A percentile compares a stretch with the other conserved stretches of the same genome.
These are phyloP conservation scores for Mastomys natalensis DNA, from an alignment of 2,113 vertebrate genomes.

Conservation along the genomic window DNA sequence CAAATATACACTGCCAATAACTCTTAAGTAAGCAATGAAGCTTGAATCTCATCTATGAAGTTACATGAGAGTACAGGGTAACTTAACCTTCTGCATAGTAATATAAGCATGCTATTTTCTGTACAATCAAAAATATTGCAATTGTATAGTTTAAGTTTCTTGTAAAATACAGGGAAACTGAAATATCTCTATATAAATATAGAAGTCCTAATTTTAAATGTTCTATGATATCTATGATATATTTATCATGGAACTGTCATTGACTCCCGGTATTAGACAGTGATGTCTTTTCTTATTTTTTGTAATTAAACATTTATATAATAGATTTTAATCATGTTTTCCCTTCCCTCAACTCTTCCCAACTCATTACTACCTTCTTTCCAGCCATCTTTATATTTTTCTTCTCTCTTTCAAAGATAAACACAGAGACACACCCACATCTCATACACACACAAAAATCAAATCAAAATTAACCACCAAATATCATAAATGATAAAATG, in stretches of 20 bases:
- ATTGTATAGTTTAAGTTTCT: background rate
- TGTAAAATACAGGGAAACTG: background rate
- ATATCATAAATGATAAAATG: background rate
- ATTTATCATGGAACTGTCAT: background rate
- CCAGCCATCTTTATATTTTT: background rate
- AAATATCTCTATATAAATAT: background rate
- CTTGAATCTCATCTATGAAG: background rate
- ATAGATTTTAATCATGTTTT: background rate
- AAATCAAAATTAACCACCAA: background rate
- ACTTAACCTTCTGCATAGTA: background rate
- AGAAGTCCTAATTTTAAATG: background rate
- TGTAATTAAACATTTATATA: background rate
- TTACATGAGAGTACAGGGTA: background rate
- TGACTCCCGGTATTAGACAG: background rate
- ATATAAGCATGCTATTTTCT: background rate
- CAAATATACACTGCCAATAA: background rate
- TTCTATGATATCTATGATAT: background rate
- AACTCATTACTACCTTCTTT: background rate
- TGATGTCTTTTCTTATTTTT: background rate
- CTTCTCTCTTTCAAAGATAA: background rate
- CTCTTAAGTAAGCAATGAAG: background rate
- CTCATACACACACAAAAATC: background rate
- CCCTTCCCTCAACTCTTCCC: background rate
- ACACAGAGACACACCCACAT: background rate
- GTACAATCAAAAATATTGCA: background rate